phyloP scores from a whole-genome alignment of 2,888 invertebrate genomes.

The Drosophila tripunctata region DNA sequence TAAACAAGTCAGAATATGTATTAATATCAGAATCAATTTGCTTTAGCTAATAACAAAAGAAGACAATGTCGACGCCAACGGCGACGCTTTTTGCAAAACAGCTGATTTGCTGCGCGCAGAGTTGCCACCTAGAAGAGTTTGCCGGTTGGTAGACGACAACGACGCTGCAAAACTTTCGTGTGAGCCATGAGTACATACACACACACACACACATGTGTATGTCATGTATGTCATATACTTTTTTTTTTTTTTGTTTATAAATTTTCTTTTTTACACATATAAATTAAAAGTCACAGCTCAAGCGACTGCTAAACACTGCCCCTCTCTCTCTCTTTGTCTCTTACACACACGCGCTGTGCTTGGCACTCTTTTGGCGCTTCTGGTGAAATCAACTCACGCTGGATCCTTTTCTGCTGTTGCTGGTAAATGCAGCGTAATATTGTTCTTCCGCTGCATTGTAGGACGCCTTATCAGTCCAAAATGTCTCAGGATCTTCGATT shows the following conservation, averaged over 20 bases:
- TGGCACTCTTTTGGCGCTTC: too few species aligned
- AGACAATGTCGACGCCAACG: constrained; percentile 13
- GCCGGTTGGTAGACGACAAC: constrained; percentile 16
- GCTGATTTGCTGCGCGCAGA: constrained; percentile 54
- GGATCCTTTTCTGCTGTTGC: background rate
- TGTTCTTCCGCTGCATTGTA: constrained; percentile 47
- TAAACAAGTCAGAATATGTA: constrained; percentile 6
- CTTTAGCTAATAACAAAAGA: background rate
- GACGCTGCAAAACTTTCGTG: background rate
- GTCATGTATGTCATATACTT: too few species aligned
- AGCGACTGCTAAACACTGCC: background rate
- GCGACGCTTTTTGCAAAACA: constrained; percentile 28
- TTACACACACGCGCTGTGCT: too few species aligned
- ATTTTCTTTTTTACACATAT: too few species aligned
- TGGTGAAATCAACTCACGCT: constrained; percentile 34
- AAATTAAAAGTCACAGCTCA: background rate
- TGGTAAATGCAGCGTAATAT: constrained; percentile 39
- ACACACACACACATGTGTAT: background rate
- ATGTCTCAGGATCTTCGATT: constrained; percentile 39
- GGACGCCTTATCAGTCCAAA: constrained; percentile 47
- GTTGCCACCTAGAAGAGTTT: constrained; percentile 40
- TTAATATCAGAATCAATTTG: constrained; percentile 1
- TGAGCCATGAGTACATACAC: constrained; percentile 1
- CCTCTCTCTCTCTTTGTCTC: too few species aligned
- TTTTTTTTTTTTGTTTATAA: constrained; percentile 7